Percentiles rank a stretch among this genome's conserved stretches.
These are phyloP conservation scores for Pavo muticus DNA, from an alignment of 2,113 vertebrate species.

Conservation along the genomic window DNA sequence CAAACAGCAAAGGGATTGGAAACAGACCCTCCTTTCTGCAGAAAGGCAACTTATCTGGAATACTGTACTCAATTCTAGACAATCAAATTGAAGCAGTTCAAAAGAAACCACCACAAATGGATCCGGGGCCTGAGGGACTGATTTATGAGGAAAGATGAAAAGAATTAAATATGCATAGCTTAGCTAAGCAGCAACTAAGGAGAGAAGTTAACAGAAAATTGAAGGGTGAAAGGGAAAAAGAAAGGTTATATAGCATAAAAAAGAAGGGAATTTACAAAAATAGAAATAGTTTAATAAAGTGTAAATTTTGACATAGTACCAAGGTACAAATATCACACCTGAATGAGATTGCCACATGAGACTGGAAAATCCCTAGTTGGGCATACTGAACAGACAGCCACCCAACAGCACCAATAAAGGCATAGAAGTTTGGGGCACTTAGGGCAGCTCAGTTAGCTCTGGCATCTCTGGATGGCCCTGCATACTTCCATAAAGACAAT, in stretches of 20 bases:
- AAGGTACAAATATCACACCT: neutral
- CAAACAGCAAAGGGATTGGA: conserved; percentile 3
- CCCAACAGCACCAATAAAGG: neutral
- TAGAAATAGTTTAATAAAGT: neutral
- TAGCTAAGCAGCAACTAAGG: conserved; percentile 46
- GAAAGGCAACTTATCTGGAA: conserved; percentile 20
- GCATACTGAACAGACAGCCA: neutral
- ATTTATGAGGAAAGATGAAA: conserved; percentile 64
- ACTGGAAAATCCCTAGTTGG: neutral
- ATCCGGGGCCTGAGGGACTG: conserved; percentile 43
- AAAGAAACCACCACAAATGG: conserved; percentile 46
- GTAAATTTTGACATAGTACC: neutral
- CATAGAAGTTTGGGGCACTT: neutral
- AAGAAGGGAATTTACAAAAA: neutral
- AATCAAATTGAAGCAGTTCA: conserved; percentile 40
- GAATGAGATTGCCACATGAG: neutral
- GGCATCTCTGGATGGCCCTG: neutral
- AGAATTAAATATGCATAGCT: conserved; percentile 59
- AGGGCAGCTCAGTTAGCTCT: neutral
- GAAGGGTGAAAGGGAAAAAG: neutral
- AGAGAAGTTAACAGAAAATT: conserved; percentile 30
- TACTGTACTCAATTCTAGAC: neutral
- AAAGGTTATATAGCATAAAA: neutral
- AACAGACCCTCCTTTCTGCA: conserved; percentile 1
- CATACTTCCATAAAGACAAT: neutral